A percentile compares a stretch with the other conserved stretches of the same genome.
These are phyloP conservation scores for Coendou prehensilis DNA, from an alignment of 2,797 vertebrate genomes.

Conservation along the genomic window DNA sequence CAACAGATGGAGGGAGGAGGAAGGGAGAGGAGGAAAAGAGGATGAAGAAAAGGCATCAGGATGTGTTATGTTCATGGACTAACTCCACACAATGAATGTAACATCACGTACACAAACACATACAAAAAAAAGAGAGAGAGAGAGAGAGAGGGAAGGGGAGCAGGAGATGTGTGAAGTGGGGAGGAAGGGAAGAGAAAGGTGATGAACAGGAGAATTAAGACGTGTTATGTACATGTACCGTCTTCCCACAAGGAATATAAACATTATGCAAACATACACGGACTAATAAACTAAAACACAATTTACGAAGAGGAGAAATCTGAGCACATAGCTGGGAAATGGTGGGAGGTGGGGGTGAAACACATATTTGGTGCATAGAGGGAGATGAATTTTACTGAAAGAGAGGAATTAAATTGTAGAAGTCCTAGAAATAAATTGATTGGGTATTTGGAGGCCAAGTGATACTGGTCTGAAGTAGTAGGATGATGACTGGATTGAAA, in stretches of 20 bases:
- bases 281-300: neutral
- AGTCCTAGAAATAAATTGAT: neutral
- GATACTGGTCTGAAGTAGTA: neutral
- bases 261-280: neutral
- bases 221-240: neutral
- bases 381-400: neutral
- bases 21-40: neutral
- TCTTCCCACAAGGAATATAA: neutral
- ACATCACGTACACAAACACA: neutral
- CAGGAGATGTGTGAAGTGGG: neutral
- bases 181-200: neutral
- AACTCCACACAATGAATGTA: neutral
- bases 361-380: neutral
- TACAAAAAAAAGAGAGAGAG: fast-evolving
- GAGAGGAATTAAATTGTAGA: neutral
- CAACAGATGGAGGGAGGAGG: neutral
- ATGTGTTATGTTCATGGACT: neutral
- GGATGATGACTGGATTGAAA: neutral
- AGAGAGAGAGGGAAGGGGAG: no score
- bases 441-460: neutral
- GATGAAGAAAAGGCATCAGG: neutral
- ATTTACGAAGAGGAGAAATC: neutral
- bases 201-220: neutral
- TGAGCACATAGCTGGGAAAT: neutral
- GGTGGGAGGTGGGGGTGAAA: no score